Evolutionary conservation across 2,113 vertebrate species (phyloP).

Genomic region (Notothenia coriiceps): DNA sequence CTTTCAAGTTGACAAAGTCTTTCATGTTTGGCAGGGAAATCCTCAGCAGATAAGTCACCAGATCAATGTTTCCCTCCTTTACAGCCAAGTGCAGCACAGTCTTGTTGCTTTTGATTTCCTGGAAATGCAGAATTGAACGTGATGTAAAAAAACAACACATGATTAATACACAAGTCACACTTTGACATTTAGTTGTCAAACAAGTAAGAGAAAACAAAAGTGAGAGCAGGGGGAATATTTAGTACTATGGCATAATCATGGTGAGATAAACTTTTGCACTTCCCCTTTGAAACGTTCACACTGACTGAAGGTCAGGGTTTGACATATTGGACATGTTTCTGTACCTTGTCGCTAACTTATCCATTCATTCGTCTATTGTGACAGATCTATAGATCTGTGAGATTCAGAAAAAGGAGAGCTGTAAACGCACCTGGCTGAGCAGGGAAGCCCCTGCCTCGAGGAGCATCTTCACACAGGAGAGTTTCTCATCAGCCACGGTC

Average conservation of each 20-base stretch:
- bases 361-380: background rate
- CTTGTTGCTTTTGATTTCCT: conserved; percentile 96
- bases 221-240: background rate
- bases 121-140: conserved; percentile 44
- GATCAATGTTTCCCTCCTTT: conserved; percentile 89
- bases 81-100: conserved; percentile 91
- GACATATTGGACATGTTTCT: background rate
- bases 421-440: conserved; percentile 86
- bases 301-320: conserved; percentile 24
- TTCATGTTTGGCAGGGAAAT: conserved; percentile 81
- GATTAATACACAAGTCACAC: conserved; percentile 47
- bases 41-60: conserved; percentile 88
- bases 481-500: conserved; percentile 75
- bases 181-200: conserved; percentile 24
- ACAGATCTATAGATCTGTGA: background rate
- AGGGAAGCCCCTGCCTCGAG: conserved; percentile 84
- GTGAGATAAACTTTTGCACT: conserved; percentile 34
- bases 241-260: conserved; percentile 7
- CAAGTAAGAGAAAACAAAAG: conserved; percentile 41
- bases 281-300: conserved; percentile 11
- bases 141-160: conserved; percentile 13
- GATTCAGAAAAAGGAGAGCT: background rate
- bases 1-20: conserved; percentile 93
- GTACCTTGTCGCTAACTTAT: background rate
- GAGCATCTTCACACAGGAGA: conserved; percentile 86